phyloP scores from a whole-genome alignment of 2,888 invertebrate species.

The Nemurella pictetii region DNA sequence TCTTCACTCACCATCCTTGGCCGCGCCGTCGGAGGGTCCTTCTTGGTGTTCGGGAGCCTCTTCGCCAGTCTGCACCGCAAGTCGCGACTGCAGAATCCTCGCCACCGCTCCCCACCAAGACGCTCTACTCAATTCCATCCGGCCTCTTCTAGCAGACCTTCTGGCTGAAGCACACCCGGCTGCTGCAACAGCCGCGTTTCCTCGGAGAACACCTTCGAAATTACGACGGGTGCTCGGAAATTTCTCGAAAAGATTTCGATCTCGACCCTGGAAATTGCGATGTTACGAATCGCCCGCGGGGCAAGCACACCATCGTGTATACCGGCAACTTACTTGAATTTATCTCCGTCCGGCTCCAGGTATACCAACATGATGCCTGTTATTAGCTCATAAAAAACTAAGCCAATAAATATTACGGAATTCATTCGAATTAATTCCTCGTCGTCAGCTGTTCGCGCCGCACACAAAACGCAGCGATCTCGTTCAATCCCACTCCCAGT shows the following conservation, averaged over 20 bases:
- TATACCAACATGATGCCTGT: not conserved
- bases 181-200: too few relatives aligned
- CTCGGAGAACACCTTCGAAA: too few relatives aligned
- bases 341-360: not conserved
- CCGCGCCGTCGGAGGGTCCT: not conserved
- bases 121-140: too few relatives aligned
- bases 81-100: too few relatives aligned
- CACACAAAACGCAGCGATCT: too few relatives aligned
- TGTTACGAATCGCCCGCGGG: not conserved
- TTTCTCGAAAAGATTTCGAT: not conserved
- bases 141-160: too few relatives aligned
- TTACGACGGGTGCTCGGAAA: not conserved
- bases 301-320: not conserved
- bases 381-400: not conserved
- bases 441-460: not conserved
- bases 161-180: too few relatives aligned
- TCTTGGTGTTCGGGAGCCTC: not conserved
- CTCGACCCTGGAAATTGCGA: not conserved
- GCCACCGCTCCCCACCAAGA: too few relatives aligned
- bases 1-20: not conserved
- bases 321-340: not conserved
- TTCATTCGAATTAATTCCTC: not conserved
- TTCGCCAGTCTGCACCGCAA: not conserved
- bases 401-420: not conserved
- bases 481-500: not conserved